phyloP scores from a whole-genome alignment of 1,140 invertebrate genomes.

The Drosophila kohkoa region DNA sequence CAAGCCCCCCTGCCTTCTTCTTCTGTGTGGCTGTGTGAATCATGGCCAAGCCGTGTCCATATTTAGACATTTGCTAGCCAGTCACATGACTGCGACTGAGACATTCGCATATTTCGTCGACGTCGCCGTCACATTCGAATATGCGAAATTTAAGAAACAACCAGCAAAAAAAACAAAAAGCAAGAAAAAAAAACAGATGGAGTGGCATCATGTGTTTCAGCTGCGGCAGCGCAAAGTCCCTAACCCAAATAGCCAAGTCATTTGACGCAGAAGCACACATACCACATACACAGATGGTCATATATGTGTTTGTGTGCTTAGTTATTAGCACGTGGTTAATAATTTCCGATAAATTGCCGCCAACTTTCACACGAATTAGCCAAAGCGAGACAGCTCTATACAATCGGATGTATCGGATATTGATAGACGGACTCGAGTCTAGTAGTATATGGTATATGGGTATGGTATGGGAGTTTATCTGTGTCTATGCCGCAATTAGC shows the following conservation, averaged over 20 bases:
- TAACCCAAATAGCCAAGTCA: conserved; percentile 75
- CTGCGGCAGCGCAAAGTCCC: conserved; percentile 42
- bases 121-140: conserved; percentile 13
- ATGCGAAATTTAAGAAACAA: conserved; percentile 32
- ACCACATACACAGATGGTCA: conserved; percentile 16
- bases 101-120: conserved; percentile 7
- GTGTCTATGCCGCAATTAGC: conserved; percentile 64
- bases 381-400: conserved; percentile 4
- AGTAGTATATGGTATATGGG: too few species aligned
- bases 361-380: conserved; percentile 43
- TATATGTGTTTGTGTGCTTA: conserved; percentile 36
- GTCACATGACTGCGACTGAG: conserved; percentile 63
- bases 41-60: conserved; percentile 63
- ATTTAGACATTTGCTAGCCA: conserved; percentile 77
- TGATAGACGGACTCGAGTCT: too few species aligned
- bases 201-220: conserved; percentile 67
- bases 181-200: conserved; percentile 40
- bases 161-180: conserved; percentile 4
- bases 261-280: conserved; percentile 37
- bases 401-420: not conserved
- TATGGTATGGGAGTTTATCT: not conserved
- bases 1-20: conserved; percentile 12
- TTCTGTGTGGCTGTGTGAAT: conserved; percentile 46
- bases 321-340: conserved; percentile 72
- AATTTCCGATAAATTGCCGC: conserved; percentile 66